Percentiles rank a stretch among this genome's conserved stretches.
Evolutionary conservation across 2,888 invertebrate genomes (phyloP).

Genomic region (Leistus spinibarbis): DNA sequence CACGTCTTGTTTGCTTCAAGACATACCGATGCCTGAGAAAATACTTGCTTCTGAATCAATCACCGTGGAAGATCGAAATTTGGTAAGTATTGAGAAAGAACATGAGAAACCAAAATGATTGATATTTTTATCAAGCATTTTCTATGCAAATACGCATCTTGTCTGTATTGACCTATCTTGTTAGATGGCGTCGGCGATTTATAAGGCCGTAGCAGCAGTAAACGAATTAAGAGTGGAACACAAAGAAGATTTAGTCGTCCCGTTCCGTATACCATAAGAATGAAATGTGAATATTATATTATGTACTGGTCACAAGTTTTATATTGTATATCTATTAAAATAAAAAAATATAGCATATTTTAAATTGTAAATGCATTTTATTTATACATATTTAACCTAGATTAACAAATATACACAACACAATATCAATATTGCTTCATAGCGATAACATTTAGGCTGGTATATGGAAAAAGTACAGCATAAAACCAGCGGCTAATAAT

Average conservation of each 20-base stretch:
- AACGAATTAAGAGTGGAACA: constrained; percentile 84
- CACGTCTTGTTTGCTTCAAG: constrained; percentile 66
- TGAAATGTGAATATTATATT: constrained; percentile 18
- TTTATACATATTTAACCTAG: background rate
- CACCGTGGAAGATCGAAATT: constrained; percentile 66
- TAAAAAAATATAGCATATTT: constrained; percentile 29
- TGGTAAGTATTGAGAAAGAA: constrained; percentile 63
- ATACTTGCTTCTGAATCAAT: constrained; percentile 69
- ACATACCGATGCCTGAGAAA: constrained; percentile 77
- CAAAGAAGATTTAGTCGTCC: constrained; percentile 88
- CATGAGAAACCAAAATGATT: no score
- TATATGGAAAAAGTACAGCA: constrained; percentile 79
- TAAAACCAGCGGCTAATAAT: constrained; percentile 83
- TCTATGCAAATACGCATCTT: no score
- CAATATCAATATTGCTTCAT: background rate
- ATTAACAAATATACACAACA: background rate
- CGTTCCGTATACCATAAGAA: constrained; percentile 77
- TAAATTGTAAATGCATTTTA: constrained; percentile 23
- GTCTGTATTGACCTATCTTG: no score
- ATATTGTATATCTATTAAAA: constrained; percentile 38
- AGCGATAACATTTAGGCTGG: constrained; percentile 50
- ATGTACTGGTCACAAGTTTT: constrained; percentile 37
- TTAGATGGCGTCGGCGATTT: constrained; percentile 76
- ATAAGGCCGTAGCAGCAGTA: constrained; percentile 73
- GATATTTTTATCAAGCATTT: no score